Evolutionary conservation across 2,113 vertebrate genomes (phyloP).

Genomic region (Gnathonemus echidnorhynchus): DNA sequence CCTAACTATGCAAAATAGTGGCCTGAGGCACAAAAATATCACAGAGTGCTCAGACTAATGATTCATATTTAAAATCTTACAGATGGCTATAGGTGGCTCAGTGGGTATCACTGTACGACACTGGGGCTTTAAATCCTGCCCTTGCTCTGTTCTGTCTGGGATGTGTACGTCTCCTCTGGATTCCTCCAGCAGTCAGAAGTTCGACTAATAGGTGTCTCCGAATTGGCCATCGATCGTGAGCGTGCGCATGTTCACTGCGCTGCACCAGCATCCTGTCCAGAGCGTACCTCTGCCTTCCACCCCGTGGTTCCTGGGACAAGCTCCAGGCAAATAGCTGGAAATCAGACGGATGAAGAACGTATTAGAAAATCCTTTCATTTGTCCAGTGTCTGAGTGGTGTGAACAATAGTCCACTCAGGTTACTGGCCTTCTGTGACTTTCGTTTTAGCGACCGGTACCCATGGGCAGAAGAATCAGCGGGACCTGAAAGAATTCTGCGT

Average conservation of each 20-base stretch:
- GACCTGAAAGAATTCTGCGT: not conserved
- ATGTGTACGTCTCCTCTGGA: not conserved
- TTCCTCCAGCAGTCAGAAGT: not conserved
- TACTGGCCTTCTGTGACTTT: not conserved
- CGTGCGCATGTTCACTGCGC: not conserved
- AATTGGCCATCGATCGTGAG: not conserved
- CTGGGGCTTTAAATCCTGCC: not conserved
- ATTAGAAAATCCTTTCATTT: not conserved
- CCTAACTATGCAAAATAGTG: not conserved
- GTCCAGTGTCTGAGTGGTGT: not conserved
- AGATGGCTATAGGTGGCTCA: not conserved
- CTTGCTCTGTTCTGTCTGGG: not conserved
- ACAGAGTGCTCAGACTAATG: not conserved
- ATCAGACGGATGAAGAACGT: not conserved
- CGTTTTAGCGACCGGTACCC: not conserved
- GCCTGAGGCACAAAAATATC: not conserved
- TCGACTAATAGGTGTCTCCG: not conserved
- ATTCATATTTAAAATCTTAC: not conserved
- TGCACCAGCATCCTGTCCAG: not conserved
- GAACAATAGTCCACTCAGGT: not conserved
- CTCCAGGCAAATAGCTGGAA: not conserved
- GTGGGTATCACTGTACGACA: not conserved
- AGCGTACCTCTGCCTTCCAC: not conserved
- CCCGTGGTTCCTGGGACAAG: not conserved
- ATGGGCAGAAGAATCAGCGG: not conserved